Evolutionary conservation across 1,140 invertebrate species (phyloP).

Genomic region (Caenorhabditis remanei): DNA sequence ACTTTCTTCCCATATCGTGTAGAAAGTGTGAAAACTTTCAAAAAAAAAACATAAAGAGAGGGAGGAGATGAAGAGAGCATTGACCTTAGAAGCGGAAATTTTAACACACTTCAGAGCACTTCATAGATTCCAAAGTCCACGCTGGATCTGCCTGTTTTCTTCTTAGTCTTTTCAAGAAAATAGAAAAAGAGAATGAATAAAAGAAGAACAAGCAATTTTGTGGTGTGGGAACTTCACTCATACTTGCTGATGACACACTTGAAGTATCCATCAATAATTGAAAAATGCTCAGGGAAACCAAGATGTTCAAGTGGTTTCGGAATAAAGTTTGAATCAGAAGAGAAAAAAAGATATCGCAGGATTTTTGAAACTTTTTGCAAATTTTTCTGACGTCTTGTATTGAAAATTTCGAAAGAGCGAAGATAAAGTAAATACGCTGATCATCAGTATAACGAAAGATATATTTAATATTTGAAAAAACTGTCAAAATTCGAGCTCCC

Average conservation of each 20-base stretch:
- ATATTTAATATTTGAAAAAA: too few species aligned
- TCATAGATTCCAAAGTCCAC: conserved; percentile 21
- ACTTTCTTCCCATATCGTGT: conserved; percentile 20
- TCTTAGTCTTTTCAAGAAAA: background rate
- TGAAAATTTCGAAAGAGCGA: too few species aligned
- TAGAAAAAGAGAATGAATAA: conserved; percentile 10
- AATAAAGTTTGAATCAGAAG: background rate
- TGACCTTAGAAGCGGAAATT: conserved; percentile 49
- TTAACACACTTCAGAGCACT: conserved; percentile 36
- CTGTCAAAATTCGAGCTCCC: too few species aligned
- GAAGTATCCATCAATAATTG: conserved; percentile 53
- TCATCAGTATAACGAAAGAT: too few species aligned
- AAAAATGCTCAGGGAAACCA: conserved; percentile 40
- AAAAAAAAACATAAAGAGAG: background rate
- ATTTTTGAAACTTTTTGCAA: too few species aligned
- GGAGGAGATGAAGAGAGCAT: conserved; percentile 14
- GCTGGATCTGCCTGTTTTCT: conserved; percentile 42
- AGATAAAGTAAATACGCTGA: too few species aligned
- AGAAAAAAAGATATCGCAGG: too few species aligned
- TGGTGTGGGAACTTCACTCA: conserved; percentile 52
- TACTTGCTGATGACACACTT: conserved; percentile 42
- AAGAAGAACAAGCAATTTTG: conserved; percentile 51
- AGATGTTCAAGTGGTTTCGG: conserved; percentile 29
- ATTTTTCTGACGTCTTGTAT: too few species aligned
- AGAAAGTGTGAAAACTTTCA: conserved; percentile 27